Conservation (phyloP, 2,113 vertebrate genomes). For the Chinchilla lanigera region DNA sequence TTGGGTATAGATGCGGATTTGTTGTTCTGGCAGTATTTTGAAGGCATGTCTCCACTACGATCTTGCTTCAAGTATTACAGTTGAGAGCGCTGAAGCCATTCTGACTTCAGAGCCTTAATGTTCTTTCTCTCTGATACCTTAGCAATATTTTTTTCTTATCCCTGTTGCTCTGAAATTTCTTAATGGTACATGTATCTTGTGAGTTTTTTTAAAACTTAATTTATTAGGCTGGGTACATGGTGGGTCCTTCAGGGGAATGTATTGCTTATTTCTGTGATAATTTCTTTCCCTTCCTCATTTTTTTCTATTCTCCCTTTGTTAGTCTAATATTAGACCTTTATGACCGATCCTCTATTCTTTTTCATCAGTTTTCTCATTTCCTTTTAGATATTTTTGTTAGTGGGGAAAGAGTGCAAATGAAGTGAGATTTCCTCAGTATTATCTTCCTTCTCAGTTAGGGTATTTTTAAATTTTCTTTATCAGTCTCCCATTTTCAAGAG, state of each 20-base stretch:
- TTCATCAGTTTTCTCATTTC: neutral
- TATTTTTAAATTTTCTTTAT: neutral
- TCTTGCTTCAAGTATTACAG: neutral
- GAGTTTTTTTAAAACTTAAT: neutral
- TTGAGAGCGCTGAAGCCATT: constrained; percentile 1
- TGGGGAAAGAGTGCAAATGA: neutral
- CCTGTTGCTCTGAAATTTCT: neutral
- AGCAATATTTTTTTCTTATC: neutral
- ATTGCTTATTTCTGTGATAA: constrained; percentile 21
- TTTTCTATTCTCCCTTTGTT: neutral
- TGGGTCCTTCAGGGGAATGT: neutral
- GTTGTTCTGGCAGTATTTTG: neutral
- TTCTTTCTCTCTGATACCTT: neutral
- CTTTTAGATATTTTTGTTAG: neutral
- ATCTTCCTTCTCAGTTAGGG: neutral
- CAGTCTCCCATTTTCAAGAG: neutral
- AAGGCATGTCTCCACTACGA: neutral
- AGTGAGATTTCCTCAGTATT: neutral
- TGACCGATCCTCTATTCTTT: neutral
- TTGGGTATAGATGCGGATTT: neutral
- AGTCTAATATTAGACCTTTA: neutral
- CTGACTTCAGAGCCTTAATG: neutral
- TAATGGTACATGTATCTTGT: neutral
- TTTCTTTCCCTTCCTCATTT: neutral
- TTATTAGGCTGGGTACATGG: neutral